Base-by-base conservation (phyloP, 2,113 vertebrate species). In the Alosa alosa region DNA sequence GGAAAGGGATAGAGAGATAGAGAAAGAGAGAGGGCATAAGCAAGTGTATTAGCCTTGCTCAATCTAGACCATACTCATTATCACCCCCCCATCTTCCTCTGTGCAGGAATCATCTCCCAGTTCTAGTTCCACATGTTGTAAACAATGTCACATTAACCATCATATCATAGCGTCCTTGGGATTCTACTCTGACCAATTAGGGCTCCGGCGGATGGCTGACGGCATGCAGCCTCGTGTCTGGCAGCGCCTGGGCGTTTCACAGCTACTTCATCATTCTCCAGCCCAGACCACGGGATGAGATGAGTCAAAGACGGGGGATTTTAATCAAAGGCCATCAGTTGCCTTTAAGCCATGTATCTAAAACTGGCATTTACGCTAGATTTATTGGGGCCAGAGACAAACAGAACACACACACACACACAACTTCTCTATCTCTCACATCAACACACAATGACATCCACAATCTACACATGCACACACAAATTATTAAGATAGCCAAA, bases 291-390 rank as follows among this genome's bases (percentile, higher is more conserved):
- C 55, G 55, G 18, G 18, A 60, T 20, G 11, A 17, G 1, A 60
- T 4, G 36, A 78, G 72, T 78, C 72, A 31, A 78, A 60, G 55
- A 22, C 55, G 10, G 13, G 72, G 25, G 72, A 39, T 78, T 78
- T 78, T 78, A 78, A 78, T 78, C 72, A 78, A 78, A 72, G 64
- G 31, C 72, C 31, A 72, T 78, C 72, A 17, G 83, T 44, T 60
- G 83, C 52, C 83, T 84, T 20, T 39, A 17, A 78, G 72, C 72
- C 25, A 78, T 78, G 64, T 78, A 78, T 78, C 72, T 72, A 36
- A 36, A 36, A 31, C 31, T 78, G 72, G 72, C 72, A 78, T 78
- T 78, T 78, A 78, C 72, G 72, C 72, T 78, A 78, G 72, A 78
- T 78, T 78, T 78, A 78, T 36, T 78, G 64, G 64, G 64, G 25